phyloP scores from a whole-genome alignment of 2,797 vertebrate species.

The Xerus rutilus region DNA sequence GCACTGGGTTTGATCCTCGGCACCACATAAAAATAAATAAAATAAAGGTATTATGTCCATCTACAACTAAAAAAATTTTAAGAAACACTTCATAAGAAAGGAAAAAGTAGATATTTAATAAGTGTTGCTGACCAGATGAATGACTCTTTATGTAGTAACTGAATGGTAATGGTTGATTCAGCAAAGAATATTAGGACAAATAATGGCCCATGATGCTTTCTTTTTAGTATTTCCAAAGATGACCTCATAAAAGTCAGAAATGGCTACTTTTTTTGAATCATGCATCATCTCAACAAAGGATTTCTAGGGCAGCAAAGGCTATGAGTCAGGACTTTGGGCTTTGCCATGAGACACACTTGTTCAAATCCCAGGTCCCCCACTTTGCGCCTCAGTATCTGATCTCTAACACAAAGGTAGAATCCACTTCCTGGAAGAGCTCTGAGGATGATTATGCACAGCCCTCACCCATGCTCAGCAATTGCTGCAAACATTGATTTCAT shows the following conservation, averaged over 20 bases:
- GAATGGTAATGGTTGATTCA: neutral
- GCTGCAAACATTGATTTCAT: neutral
- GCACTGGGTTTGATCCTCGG: too few species aligned
- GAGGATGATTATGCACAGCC: neutral
- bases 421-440: neutral
- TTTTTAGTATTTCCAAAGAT: neutral
- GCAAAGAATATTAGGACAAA: slow-evolving; percentile 23
- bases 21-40: too few species aligned
- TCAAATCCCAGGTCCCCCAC: neutral
- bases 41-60: too few species aligned
- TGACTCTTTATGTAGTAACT: neutral
- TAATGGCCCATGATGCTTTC: neutral
- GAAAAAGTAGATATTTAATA: neutral
- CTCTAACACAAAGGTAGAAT: neutral
- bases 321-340: neutral
- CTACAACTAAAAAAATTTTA: too few species aligned
- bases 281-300: neutral
- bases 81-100: neutral
- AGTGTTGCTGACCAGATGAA: neutral
- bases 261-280: neutral
- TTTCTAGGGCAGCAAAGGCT: neutral
- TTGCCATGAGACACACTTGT: neutral
- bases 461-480: neutral
- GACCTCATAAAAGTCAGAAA: neutral
- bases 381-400: neutral